phyloP scores from a whole-genome alignment of 2,797 vertebrate species.

The Somateria mollissima region DNA sequence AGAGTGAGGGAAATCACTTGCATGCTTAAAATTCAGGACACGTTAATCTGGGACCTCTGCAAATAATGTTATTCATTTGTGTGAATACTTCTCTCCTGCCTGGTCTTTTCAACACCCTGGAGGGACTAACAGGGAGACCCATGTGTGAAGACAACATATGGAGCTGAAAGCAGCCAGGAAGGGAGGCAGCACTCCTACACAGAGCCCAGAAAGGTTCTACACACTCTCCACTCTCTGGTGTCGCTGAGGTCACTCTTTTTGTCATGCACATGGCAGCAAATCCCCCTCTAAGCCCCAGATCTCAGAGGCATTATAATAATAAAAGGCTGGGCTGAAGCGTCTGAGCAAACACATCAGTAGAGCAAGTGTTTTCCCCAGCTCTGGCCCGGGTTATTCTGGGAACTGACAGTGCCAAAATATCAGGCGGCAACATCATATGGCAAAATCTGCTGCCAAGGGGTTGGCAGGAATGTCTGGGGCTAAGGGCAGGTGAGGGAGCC shows the following conservation, averaged over 20 bases:
- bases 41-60: not conserved
- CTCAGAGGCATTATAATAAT: constrained; percentile 39
- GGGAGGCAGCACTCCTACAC: not conserved
- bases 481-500: not conserved
- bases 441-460: not conserved
- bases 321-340: constrained; percentile 43
- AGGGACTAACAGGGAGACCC: not conserved
- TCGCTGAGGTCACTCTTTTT: constrained; percentile 57
- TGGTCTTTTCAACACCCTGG: not conserved
- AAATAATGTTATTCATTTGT: not conserved
- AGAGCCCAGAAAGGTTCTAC: constrained; percentile 39
- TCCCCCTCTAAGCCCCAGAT: constrained; percentile 47
- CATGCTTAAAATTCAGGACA: not conserved
- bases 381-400: not conserved
- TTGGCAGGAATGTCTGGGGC: not conserved
- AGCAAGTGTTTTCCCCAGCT: constrained; percentile 12
- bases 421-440: not conserved
- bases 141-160: constrained; percentile 16
- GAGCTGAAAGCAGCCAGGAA: constrained; percentile 22
- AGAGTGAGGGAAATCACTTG: not conserved
- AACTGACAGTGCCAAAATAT: not conserved
- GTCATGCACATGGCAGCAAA: constrained; percentile 70
- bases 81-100: not conserved
- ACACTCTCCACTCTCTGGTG: not conserved
- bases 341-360: constrained; percentile 33